Percentiles rank a stretch among this genome's conserved stretches.
Evolutionary conservation across 2,888 invertebrate genomes (phyloP).

Genomic region (Dorcus parallelipipedus): DNA sequence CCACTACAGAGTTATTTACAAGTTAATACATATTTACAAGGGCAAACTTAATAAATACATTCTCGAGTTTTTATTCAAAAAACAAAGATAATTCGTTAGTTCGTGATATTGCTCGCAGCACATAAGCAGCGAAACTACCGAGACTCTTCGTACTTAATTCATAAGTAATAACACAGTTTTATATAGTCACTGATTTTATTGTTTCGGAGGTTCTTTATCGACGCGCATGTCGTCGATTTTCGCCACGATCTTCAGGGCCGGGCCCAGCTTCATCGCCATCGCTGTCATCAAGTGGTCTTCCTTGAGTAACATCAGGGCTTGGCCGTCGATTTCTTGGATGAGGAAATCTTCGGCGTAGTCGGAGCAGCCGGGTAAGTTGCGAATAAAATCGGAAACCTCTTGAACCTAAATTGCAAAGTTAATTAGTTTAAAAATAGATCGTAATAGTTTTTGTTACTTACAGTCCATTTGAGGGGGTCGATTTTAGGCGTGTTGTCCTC

Average conservation of each 20-base stretch:
- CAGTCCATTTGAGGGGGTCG: slow-evolving; percentile 65
- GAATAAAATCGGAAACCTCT: slow-evolving; percentile 87
- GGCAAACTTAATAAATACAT: neutral
- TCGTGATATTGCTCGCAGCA: no score
- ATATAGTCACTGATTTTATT: slow-evolving; percentile 1
- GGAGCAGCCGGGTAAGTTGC: slow-evolving; percentile 83
- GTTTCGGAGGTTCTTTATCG: slow-evolving; percentile 51
- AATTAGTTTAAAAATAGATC: neutral
- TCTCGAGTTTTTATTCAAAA: no score
- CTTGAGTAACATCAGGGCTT: slow-evolving; percentile 85
- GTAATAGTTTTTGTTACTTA: slow-evolving; percentile 39
- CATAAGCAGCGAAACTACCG: no score
- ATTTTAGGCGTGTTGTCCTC: slow-evolving; percentile 55
- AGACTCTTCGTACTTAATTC: neutral
- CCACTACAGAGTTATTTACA: neutral
- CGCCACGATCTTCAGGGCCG: slow-evolving; percentile 92
- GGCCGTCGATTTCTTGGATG: slow-evolving; percentile 94
- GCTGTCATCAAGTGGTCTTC: slow-evolving; percentile 93
- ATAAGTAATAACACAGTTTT: neutral
- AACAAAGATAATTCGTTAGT: no score
- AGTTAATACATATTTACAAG: slow-evolving; percentile 8
- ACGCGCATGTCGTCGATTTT: slow-evolving; percentile 81
- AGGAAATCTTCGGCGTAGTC: slow-evolving; percentile 94
- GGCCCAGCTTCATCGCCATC: slow-evolving; percentile 93
- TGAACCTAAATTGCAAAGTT: slow-evolving; percentile 57